phyloP scores from a whole-genome alignment of 2,888 invertebrate genomes.

The Apeira syringaria region DNA sequence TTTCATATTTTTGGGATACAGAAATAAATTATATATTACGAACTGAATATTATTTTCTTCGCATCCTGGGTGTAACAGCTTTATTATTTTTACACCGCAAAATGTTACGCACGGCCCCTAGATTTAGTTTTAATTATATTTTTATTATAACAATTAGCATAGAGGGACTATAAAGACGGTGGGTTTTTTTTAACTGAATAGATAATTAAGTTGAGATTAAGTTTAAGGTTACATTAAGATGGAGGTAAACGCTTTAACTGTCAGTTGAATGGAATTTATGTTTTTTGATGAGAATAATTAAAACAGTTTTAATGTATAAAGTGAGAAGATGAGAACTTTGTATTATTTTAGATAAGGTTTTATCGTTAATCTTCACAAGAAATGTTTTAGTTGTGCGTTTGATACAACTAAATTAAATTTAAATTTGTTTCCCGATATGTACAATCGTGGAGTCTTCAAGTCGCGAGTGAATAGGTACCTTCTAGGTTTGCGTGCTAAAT shows the following conservation, averaged over 20 bases:
- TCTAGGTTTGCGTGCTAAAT: too few species aligned
- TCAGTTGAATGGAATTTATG: conserved; percentile 22
- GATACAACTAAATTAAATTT: too few species aligned
- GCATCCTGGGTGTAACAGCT: conserved; percentile 21
- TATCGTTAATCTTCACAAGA: too few species aligned
- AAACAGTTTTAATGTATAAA: conserved; percentile 8
- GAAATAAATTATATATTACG: conserved; percentile 7
- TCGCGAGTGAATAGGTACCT: too few species aligned
- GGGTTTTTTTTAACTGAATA: conserved; percentile 8
- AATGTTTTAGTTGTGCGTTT: too few species aligned
- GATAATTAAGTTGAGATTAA: conserved; percentile 19
- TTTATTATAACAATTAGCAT: conserved; percentile 47
- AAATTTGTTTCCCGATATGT: too few species aligned
- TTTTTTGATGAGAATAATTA: conserved; percentile 11
- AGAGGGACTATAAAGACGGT: conserved; percentile 34
- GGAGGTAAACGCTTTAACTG: conserved; percentile 16
- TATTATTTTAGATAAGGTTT: too few species aligned
- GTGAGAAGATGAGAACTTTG: conserved; percentile 3
- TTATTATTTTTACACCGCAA: conserved; percentile 19
- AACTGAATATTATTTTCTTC: conserved; percentile 3
- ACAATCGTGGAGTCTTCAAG: too few species aligned
- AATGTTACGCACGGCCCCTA: conserved; percentile 24
- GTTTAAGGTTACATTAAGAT: conserved; percentile 21
- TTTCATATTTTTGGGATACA: conserved; percentile 1
- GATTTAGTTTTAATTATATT: conserved; percentile 37